Evolutionary conservation across 1,140 invertebrate genomes (phyloP), one percentile per base, ranked within the genome.

Genomic region (Argopecten irradians): DNA sequence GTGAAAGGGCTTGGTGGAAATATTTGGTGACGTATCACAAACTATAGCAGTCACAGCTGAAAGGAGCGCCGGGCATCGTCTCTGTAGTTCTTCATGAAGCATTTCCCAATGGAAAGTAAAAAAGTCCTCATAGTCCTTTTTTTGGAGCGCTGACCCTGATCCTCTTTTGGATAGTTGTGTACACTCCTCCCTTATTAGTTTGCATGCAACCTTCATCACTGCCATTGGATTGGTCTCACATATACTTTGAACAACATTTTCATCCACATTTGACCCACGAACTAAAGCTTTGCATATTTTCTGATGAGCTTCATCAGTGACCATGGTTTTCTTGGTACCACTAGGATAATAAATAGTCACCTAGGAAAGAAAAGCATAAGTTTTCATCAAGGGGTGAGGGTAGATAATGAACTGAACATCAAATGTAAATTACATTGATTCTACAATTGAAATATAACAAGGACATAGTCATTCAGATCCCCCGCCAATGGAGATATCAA

Each of bases 61-160:
- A 32, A 87, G 28, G 16, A 84, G 19, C 22, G 36, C n/a, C 32
- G 86, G 86, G 33, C 34, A 83, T n/a, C 22, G 41, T 22, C 19
- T 32, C 33, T 83, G 19, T 32, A 87, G 71, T 84, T 87, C 82
- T 33, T 41, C 9, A 34, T 87, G 82, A 43, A 87, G 83, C 83
- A 41, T 36, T 87, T 82, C 86, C 86, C 83, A n/a, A 36, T 33
- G 43, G 83, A n/a, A 87, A 19, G n/a, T 82, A 35, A 87, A 55
- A 83, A 87, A 83, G 19, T 39, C 34, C 14, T 82, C 28, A 83
- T 83, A 35, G 33, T 82, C 55, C 32, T 87, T 87, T n/a, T 87
- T 83, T 39, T 39, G 5, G 36, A 39, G 13, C 36, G 13, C 5
- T 39, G 36, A 39, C 13, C 36, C 36, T 8, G 82, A 84, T 39